Percentiles rank a stretch among this genome's conserved stretches.
Evolutionary conservation across 2,797 vertebrate genomes (phyloP).

Genomic region (Pelodytes ibericus): DNA sequence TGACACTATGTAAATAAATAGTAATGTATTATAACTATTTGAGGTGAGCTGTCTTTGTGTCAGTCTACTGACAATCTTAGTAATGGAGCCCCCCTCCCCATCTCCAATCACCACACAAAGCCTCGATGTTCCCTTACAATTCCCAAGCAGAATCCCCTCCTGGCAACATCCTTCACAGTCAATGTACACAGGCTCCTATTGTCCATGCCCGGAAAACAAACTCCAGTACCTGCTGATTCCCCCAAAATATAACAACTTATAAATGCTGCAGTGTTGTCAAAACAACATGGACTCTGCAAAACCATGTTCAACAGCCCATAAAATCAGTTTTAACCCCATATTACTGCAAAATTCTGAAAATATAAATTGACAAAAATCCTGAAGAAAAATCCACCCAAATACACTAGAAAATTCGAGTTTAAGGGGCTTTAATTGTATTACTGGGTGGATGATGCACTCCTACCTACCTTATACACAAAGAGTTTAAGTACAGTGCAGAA

Average conservation of each 20-base stretch:
- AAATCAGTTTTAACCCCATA: constrained; percentile 2
- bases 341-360: too few relatives aligned
- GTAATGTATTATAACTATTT: too few relatives aligned
- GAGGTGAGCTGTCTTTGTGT: not conserved
- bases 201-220: constrained; percentile 59
- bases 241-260: constrained; percentile 44
- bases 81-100: constrained; percentile 47
- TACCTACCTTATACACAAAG: too few relatives aligned
- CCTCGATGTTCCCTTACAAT: constrained; percentile 60
- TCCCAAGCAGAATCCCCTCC: constrained; percentile 59
- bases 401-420: too few relatives aligned
- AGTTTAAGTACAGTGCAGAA: too few relatives aligned
- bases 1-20: too few relatives aligned
- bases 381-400: too few relatives aligned
- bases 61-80: constrained; percentile 57
- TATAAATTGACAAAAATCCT: not conserved
- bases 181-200: constrained; percentile 55
- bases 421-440: too few relatives aligned
- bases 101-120: constrained; percentile 63
- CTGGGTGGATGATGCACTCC: too few relatives aligned
- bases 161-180: constrained; percentile 59
- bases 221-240: constrained; percentile 44
- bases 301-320: constrained; percentile 21
- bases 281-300: constrained; percentile 20
- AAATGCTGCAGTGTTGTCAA: constrained; percentile 44